Base-by-base conservation (phyloP, 2,888 invertebrate genomes). In the Ochropleura plecta region DNA sequence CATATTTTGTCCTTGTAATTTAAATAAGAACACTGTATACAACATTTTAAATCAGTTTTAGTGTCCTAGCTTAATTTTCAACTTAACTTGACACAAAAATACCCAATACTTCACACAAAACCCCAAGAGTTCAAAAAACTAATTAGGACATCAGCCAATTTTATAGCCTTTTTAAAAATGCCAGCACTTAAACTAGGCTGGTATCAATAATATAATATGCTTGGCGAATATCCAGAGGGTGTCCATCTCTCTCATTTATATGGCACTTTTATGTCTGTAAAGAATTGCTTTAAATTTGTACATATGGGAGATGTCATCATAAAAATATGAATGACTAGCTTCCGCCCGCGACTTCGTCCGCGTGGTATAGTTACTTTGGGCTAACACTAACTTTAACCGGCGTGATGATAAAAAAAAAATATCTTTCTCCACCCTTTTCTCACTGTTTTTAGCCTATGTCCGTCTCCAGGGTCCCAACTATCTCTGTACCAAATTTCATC, bases 91-190 rank as follows among this genome's bases (percentile, higher is more conserved):
- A 70, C 69, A 46, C n/a, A 62, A 70, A 81, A 53, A 60, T 18
- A 48, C 14, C 40, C 53, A 42, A 70, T 18, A 57, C 10, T 51
- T 55, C 53, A 42, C n/a, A 44, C 64, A 66, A n/a, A 49, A 66
- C 55, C 57, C n/a, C 46, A 55, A 16, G 65, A 68, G 81, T 73
- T 83, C 81, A 83, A 86, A 79, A 66, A 73, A 70, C 81, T 78
- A 53, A 82, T 84, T 86, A 76, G 79, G 80, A 74, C 46, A 9
- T 10, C n/a, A 78, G 79, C 88, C 84, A 81, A 78, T 73, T 66
- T 71, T 68, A 30, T 70, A 55, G 51, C 42, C 49, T 60, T 64
- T 30, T 78, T 64, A 73, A 79, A 79, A 85, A 73, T 64, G 10
- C 44, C 53, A 46, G 40, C 51, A 70, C 65, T 64, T n/a, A 51